These are phyloP conservation scores for Drosophila melanosoma DNA, from an alignment of 2,888 invertebrate species.

Conservation along the genomic window DNA sequence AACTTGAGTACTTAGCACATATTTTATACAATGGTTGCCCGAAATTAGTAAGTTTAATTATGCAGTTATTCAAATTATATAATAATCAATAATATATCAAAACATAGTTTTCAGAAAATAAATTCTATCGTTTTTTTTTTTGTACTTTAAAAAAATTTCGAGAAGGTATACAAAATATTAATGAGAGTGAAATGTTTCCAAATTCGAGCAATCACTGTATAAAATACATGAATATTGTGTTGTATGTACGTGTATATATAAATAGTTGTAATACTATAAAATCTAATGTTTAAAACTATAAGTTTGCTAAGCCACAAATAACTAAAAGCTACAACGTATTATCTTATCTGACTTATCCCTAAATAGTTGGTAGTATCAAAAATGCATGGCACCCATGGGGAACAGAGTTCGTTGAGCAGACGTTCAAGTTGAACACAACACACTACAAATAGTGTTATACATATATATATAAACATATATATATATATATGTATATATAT, in stretches of 20 bases:
- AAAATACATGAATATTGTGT: background rate
- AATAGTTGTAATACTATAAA: constrained; percentile 54
- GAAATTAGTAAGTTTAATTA: background rate
- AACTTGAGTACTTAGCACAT: constrained; percentile 36
- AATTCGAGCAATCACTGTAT: background rate
- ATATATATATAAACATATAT: background rate
- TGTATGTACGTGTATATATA: constrained; percentile 27
- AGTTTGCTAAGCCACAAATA: constrained; percentile 79
- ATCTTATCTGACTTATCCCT: constrained; percentile 10
- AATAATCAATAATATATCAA: background rate
- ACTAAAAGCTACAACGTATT: constrained; percentile 53
- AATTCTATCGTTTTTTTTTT: background rate
- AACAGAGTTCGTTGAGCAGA: constrained; percentile 78
- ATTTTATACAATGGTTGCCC: background rate
- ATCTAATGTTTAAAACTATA: constrained; percentile 75
- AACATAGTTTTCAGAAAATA: background rate
- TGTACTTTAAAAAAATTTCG: background rate
- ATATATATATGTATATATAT: constrained; percentile 2
- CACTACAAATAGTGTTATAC: constrained; percentile 23
- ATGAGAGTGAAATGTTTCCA: background rate
- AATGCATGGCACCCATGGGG: constrained; percentile 80
- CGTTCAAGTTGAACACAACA: constrained; percentile 49
- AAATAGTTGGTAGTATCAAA: constrained; percentile 58
- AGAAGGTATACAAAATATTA: background rate
- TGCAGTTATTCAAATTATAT: background rate